phyloP scores from a whole-genome alignment of 2,888 invertebrate species.

The Neoitamus cyanurus region DNA sequence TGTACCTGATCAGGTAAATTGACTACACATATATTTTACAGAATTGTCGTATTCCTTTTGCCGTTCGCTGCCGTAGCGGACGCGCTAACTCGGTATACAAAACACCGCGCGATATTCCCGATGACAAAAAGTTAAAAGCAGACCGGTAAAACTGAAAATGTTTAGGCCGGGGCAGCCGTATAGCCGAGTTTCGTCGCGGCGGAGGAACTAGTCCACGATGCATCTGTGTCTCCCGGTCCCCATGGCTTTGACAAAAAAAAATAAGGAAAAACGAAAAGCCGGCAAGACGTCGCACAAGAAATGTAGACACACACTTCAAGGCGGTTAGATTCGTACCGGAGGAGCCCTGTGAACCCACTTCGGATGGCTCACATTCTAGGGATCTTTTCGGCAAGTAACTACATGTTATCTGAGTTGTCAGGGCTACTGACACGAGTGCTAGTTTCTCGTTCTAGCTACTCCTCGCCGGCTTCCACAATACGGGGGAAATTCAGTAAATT shows the following conservation, averaged over 20 bases:
- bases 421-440: conserved; percentile 42
- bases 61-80: background rate
- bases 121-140: conserved; percentile 45
- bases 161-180: conserved; percentile 25
- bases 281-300: background rate
- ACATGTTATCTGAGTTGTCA: conserved; percentile 45
- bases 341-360: conserved; percentile 3
- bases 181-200: background rate
- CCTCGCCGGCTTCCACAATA: conserved; percentile 17
- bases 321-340: conserved; percentile 12
- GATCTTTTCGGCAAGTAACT: conserved; percentile 41
- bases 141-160: conserved; percentile 35
- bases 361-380: conserved; percentile 33
- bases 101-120: conserved; percentile 41
- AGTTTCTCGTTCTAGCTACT: conserved; percentile 23
- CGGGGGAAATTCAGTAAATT: conserved; percentile 28
- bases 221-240: background rate
- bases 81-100: conserved; percentile 35
- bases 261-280: background rate
- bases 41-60: conserved; percentile 40
- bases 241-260: background rate
- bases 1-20: conserved; percentile 46
- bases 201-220: conserved; percentile 28
- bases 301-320: conserved; percentile 44
- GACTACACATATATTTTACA: conserved; percentile 47